Percentiles rank a stretch among this genome's conserved stretches.
Conservation (phyloP, 2,113 vertebrate species). For the Pholis gunnellus region DNA sequence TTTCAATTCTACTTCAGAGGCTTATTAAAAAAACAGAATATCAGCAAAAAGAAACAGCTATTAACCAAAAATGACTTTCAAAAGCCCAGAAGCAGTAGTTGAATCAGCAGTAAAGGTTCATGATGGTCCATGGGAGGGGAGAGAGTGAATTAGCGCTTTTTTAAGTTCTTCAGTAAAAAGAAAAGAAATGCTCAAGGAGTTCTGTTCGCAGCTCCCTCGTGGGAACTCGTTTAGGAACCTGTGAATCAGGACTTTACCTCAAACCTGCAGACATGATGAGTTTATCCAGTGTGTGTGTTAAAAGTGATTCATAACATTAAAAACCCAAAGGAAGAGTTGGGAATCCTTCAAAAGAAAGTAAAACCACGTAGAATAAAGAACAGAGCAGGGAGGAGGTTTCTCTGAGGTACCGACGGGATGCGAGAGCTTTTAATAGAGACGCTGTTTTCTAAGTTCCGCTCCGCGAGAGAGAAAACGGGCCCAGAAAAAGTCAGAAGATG, state of each 20-base stretch:
- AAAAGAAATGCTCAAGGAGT: not conserved
- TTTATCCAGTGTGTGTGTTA: not conserved
- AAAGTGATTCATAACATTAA: not conserved
- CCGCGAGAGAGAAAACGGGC: conserved; percentile 1
- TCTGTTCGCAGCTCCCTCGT: not conserved
- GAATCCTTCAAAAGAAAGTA: conserved; percentile 4
- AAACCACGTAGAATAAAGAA: not conserved
- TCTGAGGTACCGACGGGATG: not conserved
- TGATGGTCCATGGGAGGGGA: conserved; percentile 12
- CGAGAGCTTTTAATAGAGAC: not conserved
- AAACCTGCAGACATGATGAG: not conserved
- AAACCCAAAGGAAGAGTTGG: not conserved
- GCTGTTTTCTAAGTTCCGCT: conserved; percentile 1
- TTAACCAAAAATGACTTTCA: conserved; percentile 34
- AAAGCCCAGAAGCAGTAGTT: not conserved
- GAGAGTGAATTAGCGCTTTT: not conserved
- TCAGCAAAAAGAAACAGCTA: conserved; percentile 14
- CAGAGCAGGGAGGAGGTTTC: not conserved
- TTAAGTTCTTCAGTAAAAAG: not conserved
- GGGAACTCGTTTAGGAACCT: not conserved
- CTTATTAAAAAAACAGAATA: conserved; percentile 32
- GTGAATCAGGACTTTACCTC: not conserved
- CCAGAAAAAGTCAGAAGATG: too few relatives aligned
- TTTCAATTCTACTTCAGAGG: conserved; percentile 34
- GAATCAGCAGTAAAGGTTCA: not conserved